Conservation (phyloP, 2,888 invertebrate genomes). For the Mycogona germanica region DNA sequence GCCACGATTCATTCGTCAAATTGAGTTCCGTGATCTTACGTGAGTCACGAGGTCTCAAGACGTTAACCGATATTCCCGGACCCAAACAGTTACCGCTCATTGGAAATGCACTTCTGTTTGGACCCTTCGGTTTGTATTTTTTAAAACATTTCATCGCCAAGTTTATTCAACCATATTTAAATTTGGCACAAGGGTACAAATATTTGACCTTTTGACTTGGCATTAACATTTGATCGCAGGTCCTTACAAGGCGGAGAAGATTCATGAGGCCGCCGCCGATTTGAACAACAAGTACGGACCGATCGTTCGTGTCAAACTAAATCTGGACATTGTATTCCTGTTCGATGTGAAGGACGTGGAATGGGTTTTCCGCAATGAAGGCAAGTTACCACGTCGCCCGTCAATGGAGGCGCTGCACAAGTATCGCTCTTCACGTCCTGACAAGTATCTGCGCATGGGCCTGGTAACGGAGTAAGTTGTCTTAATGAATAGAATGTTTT, state of each 20-base stretch:
- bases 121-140: background rate
- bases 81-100: slow-evolving; percentile 6
- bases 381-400: slow-evolving; percentile 40
- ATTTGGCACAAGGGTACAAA: slow-evolving; percentile 28
- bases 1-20: background rate
- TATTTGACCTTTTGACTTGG: background rate
- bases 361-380: slow-evolving; percentile 40
- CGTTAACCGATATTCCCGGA: background rate
- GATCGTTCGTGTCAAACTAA: slow-evolving; percentile 38
- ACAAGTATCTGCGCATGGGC: slow-evolving; percentile 39
- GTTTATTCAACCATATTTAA: too few relatives aligned
- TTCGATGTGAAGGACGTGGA: slow-evolving; percentile 41
- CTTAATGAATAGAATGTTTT: background rate
- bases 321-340: slow-evolving; percentile 38
- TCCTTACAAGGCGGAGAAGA: slow-evolving; percentile 31
- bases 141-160: too few relatives aligned
- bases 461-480: slow-evolving; percentile 42
- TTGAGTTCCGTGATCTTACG: background rate
- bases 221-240: background rate
- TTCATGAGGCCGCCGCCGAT: slow-evolving; percentile 38
- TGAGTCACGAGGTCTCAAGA: background rate
- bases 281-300: slow-evolving; percentile 39
- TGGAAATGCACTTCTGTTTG: slow-evolving; percentile 8
- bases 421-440: slow-evolving; percentile 36
- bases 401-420: slow-evolving; percentile 42